phyloP scores from a whole-genome alignment of 2,888 invertebrate species.

The Eudemis profundana region DNA sequence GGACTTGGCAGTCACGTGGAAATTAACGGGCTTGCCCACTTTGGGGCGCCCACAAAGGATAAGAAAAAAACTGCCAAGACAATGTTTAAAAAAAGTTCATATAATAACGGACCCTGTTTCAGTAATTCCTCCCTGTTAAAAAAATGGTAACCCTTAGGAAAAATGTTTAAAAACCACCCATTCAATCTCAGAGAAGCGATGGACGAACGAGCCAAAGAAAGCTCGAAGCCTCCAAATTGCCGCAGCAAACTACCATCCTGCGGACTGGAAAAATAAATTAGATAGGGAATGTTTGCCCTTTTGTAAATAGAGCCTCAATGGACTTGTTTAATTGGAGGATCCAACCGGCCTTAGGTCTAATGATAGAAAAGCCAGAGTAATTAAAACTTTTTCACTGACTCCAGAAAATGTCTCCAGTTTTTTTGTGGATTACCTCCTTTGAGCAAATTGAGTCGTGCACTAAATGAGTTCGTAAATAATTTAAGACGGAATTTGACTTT shows the following conservation, averaged over 20 bases:
- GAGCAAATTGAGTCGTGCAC: conserved; percentile 39
- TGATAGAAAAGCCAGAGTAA: conserved; percentile 54
- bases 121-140: no score
- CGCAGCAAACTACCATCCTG: conserved; percentile 1
- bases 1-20: no score
- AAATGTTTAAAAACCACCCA: no score
- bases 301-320: conserved; percentile 39
- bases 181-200: background rate
- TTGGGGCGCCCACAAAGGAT: no score
- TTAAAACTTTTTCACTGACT: conserved; percentile 56
- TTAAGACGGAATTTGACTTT: conserved; percentile 17
- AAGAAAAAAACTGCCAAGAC: no score
- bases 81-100: no score
- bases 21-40: no score
- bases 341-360: conserved; percentile 51
- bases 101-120: no score
- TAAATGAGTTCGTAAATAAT: conserved; percentile 36
- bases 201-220: background rate
- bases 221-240: background rate
- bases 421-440: conserved; percentile 35
- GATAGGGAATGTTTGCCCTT: conserved; percentile 23
- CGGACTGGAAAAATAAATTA: conserved; percentile 18
- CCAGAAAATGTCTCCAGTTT: conserved; percentile 34
- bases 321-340: conserved; percentile 53
- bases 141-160: no score